Evolutionary conservation across 2,113 vertebrate species (phyloP).

Genomic region (Syngnathus floridae): DNA sequence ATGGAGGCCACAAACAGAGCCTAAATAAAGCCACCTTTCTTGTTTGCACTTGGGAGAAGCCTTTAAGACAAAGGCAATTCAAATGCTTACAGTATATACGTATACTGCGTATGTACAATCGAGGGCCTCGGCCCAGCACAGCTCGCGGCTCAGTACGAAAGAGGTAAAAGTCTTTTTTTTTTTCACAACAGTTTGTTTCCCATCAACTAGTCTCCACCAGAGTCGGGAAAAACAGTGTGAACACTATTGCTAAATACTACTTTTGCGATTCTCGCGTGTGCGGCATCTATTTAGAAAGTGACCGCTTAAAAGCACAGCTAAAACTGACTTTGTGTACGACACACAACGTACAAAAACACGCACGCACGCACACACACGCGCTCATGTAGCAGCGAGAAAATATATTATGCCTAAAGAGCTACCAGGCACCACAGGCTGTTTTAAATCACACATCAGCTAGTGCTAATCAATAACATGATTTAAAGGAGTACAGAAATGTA

Average conservation of each 20-base stretch:
- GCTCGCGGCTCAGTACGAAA: constrained; percentile 41
- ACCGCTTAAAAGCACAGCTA: constrained; percentile 37
- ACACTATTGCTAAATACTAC: constrained; percentile 69
- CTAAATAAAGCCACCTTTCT: constrained; percentile 28
- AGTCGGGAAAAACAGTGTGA: constrained; percentile 54
- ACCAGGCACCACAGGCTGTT: constrained; percentile 48
- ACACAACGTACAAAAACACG: constrained; percentile 21
- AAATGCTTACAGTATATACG: constrained; percentile 18
- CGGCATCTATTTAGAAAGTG: constrained; percentile 42
- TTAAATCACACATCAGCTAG: constrained; percentile 18
- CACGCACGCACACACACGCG: constrained; percentile 24
- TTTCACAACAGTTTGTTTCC: constrained; percentile 58
- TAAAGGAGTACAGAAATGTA: background rate
- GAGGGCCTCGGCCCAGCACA: constrained; percentile 49
- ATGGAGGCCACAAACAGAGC: constrained; percentile 25
- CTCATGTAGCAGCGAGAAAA: constrained; percentile 42
- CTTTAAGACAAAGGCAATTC: constrained; percentile 43
- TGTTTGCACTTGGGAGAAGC: constrained; percentile 44
- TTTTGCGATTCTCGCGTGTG: constrained; percentile 50
- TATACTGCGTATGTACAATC: constrained; percentile 49
- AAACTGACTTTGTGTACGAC: constrained; percentile 36
- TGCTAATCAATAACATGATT: constrained; percentile 13
- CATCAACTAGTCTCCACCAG: constrained; percentile 52
- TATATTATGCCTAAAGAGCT: constrained; percentile 28
- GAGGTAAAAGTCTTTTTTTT: constrained; percentile 61